phyloP scores from a whole-genome alignment of 2,113 vertebrate species.

The Microtus montanus region DNA sequence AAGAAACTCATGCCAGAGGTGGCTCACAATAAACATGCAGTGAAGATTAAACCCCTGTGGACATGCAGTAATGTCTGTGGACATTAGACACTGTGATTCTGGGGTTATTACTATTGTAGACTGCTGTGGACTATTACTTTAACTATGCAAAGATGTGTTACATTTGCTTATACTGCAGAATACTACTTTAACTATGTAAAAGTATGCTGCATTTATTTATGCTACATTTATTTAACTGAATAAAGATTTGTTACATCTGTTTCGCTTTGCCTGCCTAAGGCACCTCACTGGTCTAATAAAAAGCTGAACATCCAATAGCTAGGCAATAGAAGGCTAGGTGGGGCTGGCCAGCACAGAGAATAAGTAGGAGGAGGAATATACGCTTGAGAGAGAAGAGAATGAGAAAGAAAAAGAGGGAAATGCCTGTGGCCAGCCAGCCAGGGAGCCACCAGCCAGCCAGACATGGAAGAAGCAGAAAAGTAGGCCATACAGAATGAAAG shows the following conservation, averaged over 20 bases:
- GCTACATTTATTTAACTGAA: no score
- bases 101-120: not conserved
- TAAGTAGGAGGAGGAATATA: not conserved
- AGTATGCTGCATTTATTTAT: not conserved
- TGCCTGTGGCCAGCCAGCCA: not conserved
- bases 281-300: not conserved
- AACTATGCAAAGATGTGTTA: no score
- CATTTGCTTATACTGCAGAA: no score
- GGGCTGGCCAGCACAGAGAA: not conserved
- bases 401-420: not conserved
- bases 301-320: not conserved
- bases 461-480: not conserved
- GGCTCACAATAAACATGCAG: not conserved
- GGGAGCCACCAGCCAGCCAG: not conserved
- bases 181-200: not conserved
- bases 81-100: not conserved
- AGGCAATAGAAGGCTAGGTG: not conserved
- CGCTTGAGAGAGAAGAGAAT: not conserved
- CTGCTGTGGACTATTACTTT: not conserved
- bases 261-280: not conserved
- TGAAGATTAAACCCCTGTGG: constrained; percentile 28
- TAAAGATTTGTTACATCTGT: no score
- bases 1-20: not conserved
- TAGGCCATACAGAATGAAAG: not conserved
- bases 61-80: not conserved